Conservation (phyloP, 1,140 invertebrate species). For the Potamilus streckersoni region DNA sequence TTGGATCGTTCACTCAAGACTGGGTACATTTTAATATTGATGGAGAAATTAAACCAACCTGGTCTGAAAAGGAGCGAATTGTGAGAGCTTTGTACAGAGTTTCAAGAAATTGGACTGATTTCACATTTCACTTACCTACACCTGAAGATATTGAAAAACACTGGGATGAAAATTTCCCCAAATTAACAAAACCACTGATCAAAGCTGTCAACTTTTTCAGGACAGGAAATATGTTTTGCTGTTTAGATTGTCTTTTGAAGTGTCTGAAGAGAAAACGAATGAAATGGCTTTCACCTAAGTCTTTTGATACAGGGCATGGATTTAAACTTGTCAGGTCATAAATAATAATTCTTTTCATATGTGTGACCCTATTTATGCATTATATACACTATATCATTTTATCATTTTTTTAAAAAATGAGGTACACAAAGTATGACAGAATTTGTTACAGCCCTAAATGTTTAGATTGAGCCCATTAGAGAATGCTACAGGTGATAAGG, state of each 20-base stretch:
- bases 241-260: constrained; percentile 49
- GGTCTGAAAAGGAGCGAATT: constrained; percentile 44
- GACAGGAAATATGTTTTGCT: constrained; percentile 47
- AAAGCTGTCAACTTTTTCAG: constrained; percentile 52
- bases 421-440: no score
- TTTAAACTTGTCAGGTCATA: constrained; percentile 61
- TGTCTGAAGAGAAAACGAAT: constrained; percentile 62
- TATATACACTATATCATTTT: no score
- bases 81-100: constrained; percentile 50
- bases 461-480: no score
- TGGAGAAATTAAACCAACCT: constrained; percentile 44
- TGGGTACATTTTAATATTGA: constrained; percentile 58
- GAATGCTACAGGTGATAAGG: no score
- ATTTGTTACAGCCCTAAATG: no score
- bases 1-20: constrained; percentile 62
- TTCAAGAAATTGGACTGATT: constrained; percentile 60
- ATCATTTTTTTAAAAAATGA: no score
- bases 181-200: constrained; percentile 54
- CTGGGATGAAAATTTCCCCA: constrained; percentile 61
- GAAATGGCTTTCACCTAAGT: constrained; percentile 60
- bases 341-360: not conserved
- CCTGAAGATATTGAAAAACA: constrained; percentile 55
- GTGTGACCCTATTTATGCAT: not conserved
- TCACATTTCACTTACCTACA: constrained; percentile 62
- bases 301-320: constrained; percentile 66